These are phyloP conservation scores for Glareola pratincola DNA, from an alignment of 2,113 vertebrate genomes.

Conservation along the genomic window DNA sequence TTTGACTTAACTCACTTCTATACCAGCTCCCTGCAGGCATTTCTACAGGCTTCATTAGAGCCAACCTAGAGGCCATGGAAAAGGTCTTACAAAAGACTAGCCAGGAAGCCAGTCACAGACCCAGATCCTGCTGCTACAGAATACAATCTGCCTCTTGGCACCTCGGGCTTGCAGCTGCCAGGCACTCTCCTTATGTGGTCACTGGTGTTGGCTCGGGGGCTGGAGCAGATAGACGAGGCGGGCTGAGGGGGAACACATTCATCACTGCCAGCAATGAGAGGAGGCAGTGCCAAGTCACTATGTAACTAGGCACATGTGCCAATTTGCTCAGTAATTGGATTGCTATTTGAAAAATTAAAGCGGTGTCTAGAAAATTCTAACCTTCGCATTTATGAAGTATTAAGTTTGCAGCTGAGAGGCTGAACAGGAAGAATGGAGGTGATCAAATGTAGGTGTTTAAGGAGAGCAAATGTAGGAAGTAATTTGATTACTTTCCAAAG, in stretches of 20 bases:
- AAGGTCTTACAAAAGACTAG: slow-evolving; percentile 52
- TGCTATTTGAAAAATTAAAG: slow-evolving; percentile 77
- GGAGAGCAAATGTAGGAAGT: neutral
- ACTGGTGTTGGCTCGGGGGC: slow-evolving; percentile 57
- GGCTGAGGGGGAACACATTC: slow-evolving; percentile 60
- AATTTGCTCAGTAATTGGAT: slow-evolving; percentile 70
- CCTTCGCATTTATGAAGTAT: neutral
- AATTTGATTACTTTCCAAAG: neutral
- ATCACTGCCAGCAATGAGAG: slow-evolving; percentile 61
- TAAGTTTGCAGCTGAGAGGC: neutral
- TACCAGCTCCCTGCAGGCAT: slow-evolving; percentile 59
- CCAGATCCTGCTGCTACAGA: slow-evolving; percentile 33
- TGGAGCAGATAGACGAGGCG: slow-evolving; percentile 50
- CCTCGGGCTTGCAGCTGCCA: slow-evolving; percentile 67
- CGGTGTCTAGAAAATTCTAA: slow-evolving; percentile 27
- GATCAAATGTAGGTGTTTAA: neutral
- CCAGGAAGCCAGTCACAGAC: slow-evolving; percentile 53
- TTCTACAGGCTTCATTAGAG: slow-evolving; percentile 54
- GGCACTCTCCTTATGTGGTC: slow-evolving; percentile 67
- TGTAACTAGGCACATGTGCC: slow-evolving; percentile 74
- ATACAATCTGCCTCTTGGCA: slow-evolving; percentile 68
- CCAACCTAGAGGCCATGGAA: slow-evolving; percentile 57
- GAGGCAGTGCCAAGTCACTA: slow-evolving; percentile 68
- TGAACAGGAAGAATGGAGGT: neutral
- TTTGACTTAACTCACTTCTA: slow-evolving; percentile 44